Percentiles rank a stretch among this genome's conserved stretches.
These are phyloP conservation scores for Spongilla lacustris DNA, from an alignment of 37 sponge, comb jelly and placozoan genomes.

Conservation along the genomic window DNA sequence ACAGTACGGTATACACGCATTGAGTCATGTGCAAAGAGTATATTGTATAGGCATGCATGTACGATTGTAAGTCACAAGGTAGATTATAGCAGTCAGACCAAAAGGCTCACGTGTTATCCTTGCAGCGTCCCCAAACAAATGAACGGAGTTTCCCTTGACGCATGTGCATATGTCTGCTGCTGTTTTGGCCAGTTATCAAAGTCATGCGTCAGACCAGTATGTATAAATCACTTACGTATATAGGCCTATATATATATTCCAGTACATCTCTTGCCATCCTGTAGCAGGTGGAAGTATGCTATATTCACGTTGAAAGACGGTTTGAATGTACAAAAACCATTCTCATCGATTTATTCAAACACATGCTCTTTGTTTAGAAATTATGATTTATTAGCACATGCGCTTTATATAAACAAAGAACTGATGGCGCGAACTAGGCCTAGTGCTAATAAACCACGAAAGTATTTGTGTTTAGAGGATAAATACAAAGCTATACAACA, in stretches of 20 bases:
- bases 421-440: neutral
- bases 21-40: no score
- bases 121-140: no score
- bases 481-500: neutral
- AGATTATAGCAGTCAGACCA: no score
- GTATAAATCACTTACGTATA: neutral
- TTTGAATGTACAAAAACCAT: neutral
- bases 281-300: neutral
- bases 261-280: neutral
- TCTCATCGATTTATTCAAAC: neutral
- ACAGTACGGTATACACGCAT: no score
- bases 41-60: no score
- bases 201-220: neutral
- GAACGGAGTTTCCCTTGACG: no score
- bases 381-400: neutral
- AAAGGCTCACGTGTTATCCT: no score
- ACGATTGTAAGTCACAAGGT: no score
- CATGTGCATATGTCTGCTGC: neutral
- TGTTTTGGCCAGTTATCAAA: neutral
- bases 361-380: slow-evolving; percentile 1
- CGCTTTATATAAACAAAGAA: neutral
- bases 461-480: neutral
- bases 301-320: neutral
- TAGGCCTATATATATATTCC: neutral
- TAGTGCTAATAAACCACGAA: neutral